phyloP scores from a whole-genome alignment of 2,797 vertebrate species.

The Okamejei kenojei region DNA sequence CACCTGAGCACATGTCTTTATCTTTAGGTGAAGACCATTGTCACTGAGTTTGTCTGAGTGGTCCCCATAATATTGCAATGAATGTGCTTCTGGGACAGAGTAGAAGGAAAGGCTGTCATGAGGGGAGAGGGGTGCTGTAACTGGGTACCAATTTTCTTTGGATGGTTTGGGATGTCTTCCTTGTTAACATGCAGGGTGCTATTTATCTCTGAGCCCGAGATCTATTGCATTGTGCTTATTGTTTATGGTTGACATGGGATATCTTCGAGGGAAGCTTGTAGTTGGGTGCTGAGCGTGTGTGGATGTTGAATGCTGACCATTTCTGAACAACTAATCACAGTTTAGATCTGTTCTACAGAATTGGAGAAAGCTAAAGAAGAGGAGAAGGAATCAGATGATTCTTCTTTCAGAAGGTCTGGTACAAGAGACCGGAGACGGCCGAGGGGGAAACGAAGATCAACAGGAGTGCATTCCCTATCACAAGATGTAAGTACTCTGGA shows the following conservation, averaged over 20 bases:
- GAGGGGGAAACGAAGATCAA: slow-evolving; percentile 42
- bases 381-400: slow-evolving; percentile 60
- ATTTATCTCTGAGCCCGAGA: background rate
- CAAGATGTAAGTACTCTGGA: slow-evolving; percentile 41
- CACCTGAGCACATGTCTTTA: background rate
- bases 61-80: background rate
- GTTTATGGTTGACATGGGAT: background rate
- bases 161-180: background rate
- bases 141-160: too few species aligned
- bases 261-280: too few species aligned
- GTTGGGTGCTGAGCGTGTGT: too few species aligned
- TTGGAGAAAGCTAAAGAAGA: slow-evolving; percentile 53
- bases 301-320: background rate
- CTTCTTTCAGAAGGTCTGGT: slow-evolving; percentile 52
- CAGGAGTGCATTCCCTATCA: slow-evolving; percentile 39
- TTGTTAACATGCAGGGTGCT: background rate
- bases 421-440: slow-evolving; percentile 43
- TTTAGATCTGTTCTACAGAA: slow-evolving; percentile 51
- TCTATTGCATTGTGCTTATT: background rate
- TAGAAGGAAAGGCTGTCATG: too few species aligned
- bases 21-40: background rate
- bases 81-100: too few species aligned
- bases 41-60: background rate
- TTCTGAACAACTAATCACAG: background rate
- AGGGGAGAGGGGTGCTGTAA: too few species aligned